Base-by-base conservation (phyloP, 2,113 vertebrate species). In the Trematocara macrostoma region DNA sequence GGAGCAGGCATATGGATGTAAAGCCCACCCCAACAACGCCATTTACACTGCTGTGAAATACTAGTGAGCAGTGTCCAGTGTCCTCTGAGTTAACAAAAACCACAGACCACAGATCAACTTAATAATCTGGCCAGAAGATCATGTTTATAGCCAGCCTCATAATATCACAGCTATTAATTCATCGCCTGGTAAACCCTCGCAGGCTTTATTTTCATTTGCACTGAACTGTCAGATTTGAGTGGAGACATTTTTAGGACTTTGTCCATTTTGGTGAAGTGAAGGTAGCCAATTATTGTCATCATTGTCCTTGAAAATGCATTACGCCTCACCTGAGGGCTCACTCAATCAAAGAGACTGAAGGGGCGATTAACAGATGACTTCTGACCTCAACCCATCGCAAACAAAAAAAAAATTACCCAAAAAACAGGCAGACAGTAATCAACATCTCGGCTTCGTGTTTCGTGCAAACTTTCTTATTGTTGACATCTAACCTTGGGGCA, bases 291-390 rank as follows among this genome's bases (percentile, higher is more conserved):
- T 96, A 95, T 92, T 92, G 92, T 87, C 89, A 95, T 95, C 93
- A 93, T 92, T 93, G 92, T 87, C 90, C 92, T 95, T 95, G 93
- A 95, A 96, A 95, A 96, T 94, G 93, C 94, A 95, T 96, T 94
- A 94, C 67, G 91, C 91, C 94, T 95, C 93, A 95, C 94, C 93
- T 94, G 93, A 94, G 92, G 92, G 87, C 93, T 94, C 94, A 91
- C 94, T 96, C 95, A 93, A 94, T 95, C 95, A 94, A 87, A 93
- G 88, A 86, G 94, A 94, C 88, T 91, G 92, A 92, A 95, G 91
- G 93, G 86, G 26, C 78, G 84, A 92, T 94, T 94, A 94, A 92
- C 89, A 88, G 84, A 79, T 35, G 89, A 93, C 93, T 85, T 88
- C 40, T 87, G 86, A 94, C 87, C 93, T 95, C 87, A 86, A 91